phyloP scores from a whole-genome alignment of 2,797 vertebrate species.

The Pteropus rufus region DNA sequence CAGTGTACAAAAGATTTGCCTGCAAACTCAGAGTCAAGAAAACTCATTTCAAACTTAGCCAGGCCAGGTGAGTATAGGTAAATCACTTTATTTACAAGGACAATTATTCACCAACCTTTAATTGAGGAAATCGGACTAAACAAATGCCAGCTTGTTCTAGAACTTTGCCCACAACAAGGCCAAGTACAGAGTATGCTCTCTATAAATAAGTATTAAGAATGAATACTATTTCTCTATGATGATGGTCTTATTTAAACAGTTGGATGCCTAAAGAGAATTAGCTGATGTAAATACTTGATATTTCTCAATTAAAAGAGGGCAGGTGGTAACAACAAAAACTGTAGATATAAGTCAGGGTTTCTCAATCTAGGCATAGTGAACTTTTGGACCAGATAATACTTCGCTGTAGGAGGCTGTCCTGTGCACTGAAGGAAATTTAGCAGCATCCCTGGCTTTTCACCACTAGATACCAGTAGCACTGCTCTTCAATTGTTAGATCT shows the following conservation, averaged over 20 bases:
- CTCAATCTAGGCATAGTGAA: not conserved
- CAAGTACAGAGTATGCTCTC: too few species aligned
- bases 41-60: not conserved
- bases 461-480: not conserved
- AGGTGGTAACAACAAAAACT: not conserved
- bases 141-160: not conserved
- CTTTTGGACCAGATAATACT: not conserved
- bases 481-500: not conserved
- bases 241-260: not conserved
- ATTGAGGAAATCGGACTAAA: not conserved
- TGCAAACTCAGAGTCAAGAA: not conserved
- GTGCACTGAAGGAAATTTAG: not conserved
- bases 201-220: not conserved
- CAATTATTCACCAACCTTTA: not conserved
- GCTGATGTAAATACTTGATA: not conserved
- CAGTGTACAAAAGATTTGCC: not conserved
- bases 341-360: not conserved
- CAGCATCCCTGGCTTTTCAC: not conserved
- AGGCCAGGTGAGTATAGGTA: not conserved
- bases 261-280: not conserved
- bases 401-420: not conserved
- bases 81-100: not conserved
- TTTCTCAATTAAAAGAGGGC: not conserved
- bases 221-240: not conserved
- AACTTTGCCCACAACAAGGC: not conserved